A percentile compares a stretch with the other conserved stretches of the same genome.
phyloP scores from a whole-genome alignment of 2,113 vertebrate genomes.

The Gymnarchus niloticus region DNA sequence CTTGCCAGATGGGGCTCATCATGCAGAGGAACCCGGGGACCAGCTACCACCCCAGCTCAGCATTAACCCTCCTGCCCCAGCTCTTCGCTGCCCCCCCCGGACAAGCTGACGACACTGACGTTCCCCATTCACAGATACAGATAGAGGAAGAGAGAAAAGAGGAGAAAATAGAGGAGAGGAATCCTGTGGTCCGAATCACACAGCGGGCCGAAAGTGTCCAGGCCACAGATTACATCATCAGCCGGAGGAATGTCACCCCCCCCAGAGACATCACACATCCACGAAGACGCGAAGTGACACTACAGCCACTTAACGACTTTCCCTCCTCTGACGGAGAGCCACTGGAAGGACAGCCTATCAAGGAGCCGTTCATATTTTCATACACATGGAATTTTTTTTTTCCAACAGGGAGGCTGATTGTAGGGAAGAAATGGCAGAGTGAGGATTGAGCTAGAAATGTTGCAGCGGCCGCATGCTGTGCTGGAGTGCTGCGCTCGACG shows the following conservation, averaged over 20 bases:
- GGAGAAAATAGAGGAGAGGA: background rate
- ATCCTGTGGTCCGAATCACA: background rate
- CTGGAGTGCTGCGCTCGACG: background rate
- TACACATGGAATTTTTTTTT: too few relatives aligned
- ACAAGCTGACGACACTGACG: background rate
- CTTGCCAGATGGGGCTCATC: slow-evolving; percentile 28
- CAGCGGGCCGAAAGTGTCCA: background rate
- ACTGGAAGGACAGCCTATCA: background rate
- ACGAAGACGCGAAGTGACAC: background rate
- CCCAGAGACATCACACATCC: background rate
- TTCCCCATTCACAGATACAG: background rate
- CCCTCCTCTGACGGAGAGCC: background rate
- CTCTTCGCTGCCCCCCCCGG: background rate
- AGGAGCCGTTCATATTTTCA: too few relatives aligned
- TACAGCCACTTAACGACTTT: background rate
- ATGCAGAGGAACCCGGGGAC: slow-evolving; percentile 29
- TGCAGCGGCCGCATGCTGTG: background rate
- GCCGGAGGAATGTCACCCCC: background rate
- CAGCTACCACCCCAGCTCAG: slow-evolving; percentile 44
- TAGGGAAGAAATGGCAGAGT: background rate
- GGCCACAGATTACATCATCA: background rate
- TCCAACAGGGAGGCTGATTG: too few relatives aligned
- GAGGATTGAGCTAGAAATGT: background rate
- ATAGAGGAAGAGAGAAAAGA: background rate
- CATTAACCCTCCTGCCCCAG: slow-evolving; percentile 37